Evolutionary conservation across 2,888 invertebrate species (phyloP).

Genomic region (Amphipyra berbera): DNA sequence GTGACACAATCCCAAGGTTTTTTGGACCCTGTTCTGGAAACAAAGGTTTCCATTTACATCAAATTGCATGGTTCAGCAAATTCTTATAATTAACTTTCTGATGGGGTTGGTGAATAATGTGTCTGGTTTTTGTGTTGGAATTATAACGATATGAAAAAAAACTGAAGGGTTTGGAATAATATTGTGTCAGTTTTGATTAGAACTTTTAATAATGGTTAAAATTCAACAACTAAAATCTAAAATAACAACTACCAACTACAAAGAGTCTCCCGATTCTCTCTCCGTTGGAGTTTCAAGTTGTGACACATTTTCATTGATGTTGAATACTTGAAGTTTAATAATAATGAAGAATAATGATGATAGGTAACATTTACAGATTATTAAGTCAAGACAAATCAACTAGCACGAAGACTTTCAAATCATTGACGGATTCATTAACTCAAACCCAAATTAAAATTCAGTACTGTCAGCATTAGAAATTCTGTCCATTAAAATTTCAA

Average conservation of each 20-base stretch:
- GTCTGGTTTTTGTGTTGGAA: neutral
- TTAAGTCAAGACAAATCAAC: too few relatives aligned
- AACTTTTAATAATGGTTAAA: neutral
- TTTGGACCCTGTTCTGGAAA: conserved; percentile 33
- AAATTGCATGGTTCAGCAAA: conserved; percentile 48
- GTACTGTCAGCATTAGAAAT: conserved; percentile 33
- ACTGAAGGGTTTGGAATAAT: neutral
- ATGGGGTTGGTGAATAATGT: conserved; percentile 11
- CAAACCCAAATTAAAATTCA: conserved; percentile 41
- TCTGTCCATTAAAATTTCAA: conserved; percentile 45
- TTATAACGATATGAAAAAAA: neutral
- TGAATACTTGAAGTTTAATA: too few relatives aligned
- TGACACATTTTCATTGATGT: too few relatives aligned
- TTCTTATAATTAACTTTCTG: conserved; percentile 50
- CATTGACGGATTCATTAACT: conserved; percentile 21
- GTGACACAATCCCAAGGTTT: conserved; percentile 40
- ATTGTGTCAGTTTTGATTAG: neutral
- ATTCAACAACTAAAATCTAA: too few relatives aligned
- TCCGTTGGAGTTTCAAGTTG: too few relatives aligned
- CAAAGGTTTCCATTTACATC: conserved; percentile 49
- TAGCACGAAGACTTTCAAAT: neutral
- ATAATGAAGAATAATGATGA: too few relatives aligned
- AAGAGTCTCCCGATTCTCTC: too few relatives aligned
- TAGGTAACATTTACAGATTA: too few relatives aligned
- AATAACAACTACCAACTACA: too few relatives aligned